These are phyloP conservation scores for Oreochromis grahami DNA, from an alignment of 2,797 vertebrate genomes.

Conservation along the genomic window DNA sequence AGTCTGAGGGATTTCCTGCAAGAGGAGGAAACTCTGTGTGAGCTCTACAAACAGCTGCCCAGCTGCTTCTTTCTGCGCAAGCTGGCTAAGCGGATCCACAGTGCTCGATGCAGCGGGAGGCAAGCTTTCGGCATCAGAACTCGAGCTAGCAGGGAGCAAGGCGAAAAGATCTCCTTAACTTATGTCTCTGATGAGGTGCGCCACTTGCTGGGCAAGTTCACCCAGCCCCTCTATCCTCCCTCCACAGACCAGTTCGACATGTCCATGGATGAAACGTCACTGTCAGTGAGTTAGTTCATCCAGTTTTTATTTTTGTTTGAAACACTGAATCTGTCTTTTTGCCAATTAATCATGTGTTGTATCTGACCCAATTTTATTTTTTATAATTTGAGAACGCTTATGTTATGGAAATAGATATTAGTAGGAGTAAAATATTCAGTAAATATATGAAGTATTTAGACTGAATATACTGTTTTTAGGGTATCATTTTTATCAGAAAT, in stretches of 20 bases:
- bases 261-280: conserved; percentile 35
- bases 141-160: neutral
- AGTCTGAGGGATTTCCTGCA: conserved; percentile 82
- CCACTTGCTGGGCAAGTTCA: conserved; percentile 86
- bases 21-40: conserved; percentile 70
- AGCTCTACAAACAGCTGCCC: conserved; percentile 83
- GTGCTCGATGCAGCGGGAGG: conserved; percentile 26
- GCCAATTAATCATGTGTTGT: neutral
- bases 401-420: neutral
- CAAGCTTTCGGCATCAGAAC: neutral
- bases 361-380: neutral
- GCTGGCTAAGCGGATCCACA: conserved; percentile 79
- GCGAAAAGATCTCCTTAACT: conserved; percentile 64
- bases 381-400: neutral
- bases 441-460: neutral
- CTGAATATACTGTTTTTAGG: neutral
- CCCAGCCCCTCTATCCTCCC: conserved; percentile 78
- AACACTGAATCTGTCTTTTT: neutral
- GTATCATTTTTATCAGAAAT: neutral
- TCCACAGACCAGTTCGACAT: conserved; percentile 39
- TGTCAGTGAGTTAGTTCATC: conserved; percentile 48
- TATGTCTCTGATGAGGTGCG: conserved; percentile 85
- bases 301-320: neutral
- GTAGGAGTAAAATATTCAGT: neutral
- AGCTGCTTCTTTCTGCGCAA: conserved; percentile 83